These are phyloP conservation scores for Drosophila hamatofila DNA, from an alignment of 2,888 invertebrate genomes.

Conservation along the genomic window DNA sequence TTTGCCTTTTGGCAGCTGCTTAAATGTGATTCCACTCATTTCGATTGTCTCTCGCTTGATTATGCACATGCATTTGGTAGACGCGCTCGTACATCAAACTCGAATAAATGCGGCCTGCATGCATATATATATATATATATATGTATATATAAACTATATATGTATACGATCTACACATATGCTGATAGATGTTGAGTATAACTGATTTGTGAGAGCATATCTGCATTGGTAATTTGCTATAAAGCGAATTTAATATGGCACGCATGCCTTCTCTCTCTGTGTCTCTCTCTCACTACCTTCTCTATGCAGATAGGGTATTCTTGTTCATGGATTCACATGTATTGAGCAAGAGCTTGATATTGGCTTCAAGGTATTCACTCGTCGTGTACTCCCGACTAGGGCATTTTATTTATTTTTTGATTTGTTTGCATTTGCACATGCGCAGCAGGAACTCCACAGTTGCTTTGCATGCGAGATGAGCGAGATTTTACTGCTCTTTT, in stretches of 20 bases:
- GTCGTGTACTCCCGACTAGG: neutral
- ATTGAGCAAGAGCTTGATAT: no score
- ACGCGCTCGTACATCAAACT: conserved; percentile 67
- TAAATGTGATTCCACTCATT: conserved; percentile 64
- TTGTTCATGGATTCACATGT: neutral
- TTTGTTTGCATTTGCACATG: conserved; percentile 52
- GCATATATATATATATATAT: conserved; percentile 26
- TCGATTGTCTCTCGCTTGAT: conserved; percentile 74
- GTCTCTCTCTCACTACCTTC: neutral
- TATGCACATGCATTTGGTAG: conserved; percentile 77
- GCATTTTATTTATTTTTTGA: conserved; percentile 1
- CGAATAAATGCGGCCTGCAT: conserved; percentile 55
- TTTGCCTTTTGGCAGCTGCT: conserved; percentile 62
- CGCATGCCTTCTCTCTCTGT: conserved; percentile 26
- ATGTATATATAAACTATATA: neutral
- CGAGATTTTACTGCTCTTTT: conserved; percentile 16
- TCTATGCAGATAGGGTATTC: neutral
- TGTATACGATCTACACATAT: conserved; percentile 34
- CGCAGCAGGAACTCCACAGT: conserved; percentile 45
- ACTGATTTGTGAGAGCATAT: conserved; percentile 75
- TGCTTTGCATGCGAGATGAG: conserved; percentile 46
- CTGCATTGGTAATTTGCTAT: conserved; percentile 79
- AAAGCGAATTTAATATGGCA: conserved; percentile 70
- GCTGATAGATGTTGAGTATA: conserved; percentile 70
- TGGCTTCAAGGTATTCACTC: neutral